A percentile compares a stretch with the other conserved stretches of the same genome.
Conservation (phyloP, 1,140 invertebrate species). For the Pogonus chalceus region DNA sequence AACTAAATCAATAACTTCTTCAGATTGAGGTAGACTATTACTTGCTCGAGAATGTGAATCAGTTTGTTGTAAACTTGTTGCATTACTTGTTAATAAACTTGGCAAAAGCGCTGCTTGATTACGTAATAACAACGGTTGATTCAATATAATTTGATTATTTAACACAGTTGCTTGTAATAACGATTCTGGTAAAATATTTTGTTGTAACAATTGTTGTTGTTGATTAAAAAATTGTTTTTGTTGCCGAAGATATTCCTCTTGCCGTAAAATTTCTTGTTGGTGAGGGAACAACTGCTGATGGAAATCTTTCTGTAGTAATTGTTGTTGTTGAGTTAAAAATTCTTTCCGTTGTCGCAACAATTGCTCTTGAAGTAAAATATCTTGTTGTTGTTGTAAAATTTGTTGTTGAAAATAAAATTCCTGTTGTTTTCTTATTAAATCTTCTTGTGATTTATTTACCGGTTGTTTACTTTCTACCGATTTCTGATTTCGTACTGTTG, state of each 20-base stretch:
- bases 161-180: neutral
- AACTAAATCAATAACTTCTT: neutral
- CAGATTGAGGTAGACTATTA: neutral
- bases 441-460: neutral
- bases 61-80: neutral
- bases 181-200: neutral
- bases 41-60: too few relatives aligned
- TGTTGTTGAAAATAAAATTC: slow-evolving; percentile 1
- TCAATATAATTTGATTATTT: neutral
- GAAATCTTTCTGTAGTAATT: neutral
- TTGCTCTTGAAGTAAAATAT: neutral
- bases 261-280: neutral
- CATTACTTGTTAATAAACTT: neutral
- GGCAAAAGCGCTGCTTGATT: slow-evolving; percentile 1
- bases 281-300: neutral
- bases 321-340: neutral
- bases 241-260: neutral
- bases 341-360: neutral
- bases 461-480: neutral
- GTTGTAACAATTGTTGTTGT: neutral
- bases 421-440: neutral
- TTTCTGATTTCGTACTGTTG: neutral
- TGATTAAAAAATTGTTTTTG: neutral
- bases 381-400: slow-evolving; percentile 1
- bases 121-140: neutral